phyloP scores from a whole-genome alignment of 2,113 vertebrate species.

The Eudyptes chrysolophus region DNA sequence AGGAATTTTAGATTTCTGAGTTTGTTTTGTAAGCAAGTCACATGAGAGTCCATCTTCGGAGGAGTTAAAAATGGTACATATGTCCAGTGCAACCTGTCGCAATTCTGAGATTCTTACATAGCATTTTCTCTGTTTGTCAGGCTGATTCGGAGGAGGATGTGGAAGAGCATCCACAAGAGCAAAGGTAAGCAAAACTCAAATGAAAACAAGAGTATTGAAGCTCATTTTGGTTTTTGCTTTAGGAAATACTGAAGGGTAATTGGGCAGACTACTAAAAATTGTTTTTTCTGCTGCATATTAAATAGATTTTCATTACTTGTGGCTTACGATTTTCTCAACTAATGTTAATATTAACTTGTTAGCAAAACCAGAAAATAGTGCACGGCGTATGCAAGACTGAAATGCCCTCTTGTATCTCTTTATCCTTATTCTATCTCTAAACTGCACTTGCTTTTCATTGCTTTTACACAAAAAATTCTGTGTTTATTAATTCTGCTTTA shows the following conservation, averaged over 20 bases:
- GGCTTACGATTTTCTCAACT: neutral
- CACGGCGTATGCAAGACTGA: neutral
- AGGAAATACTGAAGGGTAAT: neutral
- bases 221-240: neutral
- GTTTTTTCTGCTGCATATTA: neutral
- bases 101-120: neutral
- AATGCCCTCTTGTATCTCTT: neutral
- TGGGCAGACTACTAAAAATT: neutral
- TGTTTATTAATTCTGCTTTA: neutral
- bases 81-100: neutral
- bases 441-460: neutral
- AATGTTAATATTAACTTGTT: neutral
- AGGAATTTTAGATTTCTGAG: neutral
- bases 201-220: neutral
- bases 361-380: neutral
- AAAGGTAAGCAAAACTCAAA: conserved; percentile 79
- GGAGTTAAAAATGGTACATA: neutral
- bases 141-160: conserved; percentile 86
- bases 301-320: neutral
- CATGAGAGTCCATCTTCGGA: neutral
- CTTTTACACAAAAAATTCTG: neutral
- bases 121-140: conserved; percentile 72
- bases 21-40: neutral
- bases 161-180: conserved; percentile 84
- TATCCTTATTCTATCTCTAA: neutral